phyloP scores from a whole-genome alignment of 2,113 vertebrate species.

The Porphyrio hochstetteri region DNA sequence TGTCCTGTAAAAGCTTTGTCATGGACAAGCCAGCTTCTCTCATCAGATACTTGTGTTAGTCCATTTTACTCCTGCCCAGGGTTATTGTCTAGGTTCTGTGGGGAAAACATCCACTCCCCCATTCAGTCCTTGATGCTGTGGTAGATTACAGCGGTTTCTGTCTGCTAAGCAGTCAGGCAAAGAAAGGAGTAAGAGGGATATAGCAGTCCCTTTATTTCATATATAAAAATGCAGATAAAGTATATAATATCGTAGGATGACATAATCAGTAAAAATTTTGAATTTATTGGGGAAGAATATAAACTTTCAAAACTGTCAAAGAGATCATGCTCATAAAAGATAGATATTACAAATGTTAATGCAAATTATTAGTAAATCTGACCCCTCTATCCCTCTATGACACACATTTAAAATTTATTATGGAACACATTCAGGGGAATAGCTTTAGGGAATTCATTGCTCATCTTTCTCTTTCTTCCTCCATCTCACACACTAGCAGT shows the following conservation, averaged over 20 bases:
- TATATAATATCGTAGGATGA: background rate
- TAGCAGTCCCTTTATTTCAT: background rate
- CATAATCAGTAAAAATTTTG: background rate
- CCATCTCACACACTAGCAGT: conserved; percentile 59
- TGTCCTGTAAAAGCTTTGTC: conserved; percentile 44
- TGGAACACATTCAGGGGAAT: conserved; percentile 48
- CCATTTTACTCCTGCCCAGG: conserved; percentile 28
- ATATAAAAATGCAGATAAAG: conserved; percentile 23
- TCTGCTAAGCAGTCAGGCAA: conserved; percentile 25
- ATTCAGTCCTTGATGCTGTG: background rate
- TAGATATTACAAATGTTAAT: conserved; percentile 57
- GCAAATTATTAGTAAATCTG: conserved; percentile 68
- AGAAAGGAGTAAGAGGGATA: background rate
- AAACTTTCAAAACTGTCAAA: conserved; percentile 33
- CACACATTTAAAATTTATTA: conserved; percentile 64
- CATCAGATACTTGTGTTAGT: conserved; percentile 24
- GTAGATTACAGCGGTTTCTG: conserved; percentile 24
- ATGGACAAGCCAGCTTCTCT: background rate
- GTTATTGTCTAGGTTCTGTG: conserved; percentile 42
- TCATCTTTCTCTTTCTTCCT: conserved; percentile 64
- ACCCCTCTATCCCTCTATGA: conserved; percentile 20
- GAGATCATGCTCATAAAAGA: conserved; percentile 10
- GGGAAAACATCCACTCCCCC: conserved; percentile 4
- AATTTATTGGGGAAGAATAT: background rate
- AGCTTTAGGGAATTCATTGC: conserved; percentile 63